Conservation (phyloP, 1,140 invertebrate genomes). For the Zaprionus taronus region DNA sequence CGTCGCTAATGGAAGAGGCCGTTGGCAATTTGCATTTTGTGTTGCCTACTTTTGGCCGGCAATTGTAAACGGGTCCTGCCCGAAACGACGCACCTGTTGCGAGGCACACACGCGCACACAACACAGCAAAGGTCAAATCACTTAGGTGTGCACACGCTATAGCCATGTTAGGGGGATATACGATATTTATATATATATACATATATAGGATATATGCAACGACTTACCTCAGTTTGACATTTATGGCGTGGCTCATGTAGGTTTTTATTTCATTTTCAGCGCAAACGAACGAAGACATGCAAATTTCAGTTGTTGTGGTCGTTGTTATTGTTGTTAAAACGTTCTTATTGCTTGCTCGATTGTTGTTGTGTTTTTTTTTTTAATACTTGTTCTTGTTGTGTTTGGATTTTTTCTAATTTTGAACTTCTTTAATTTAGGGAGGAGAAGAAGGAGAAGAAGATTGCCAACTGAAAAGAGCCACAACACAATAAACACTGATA, state of each 20-base stretch:
- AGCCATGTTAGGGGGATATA: neutral
- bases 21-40: constrained; percentile 23
- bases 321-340: constrained; percentile 11
- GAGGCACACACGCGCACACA: constrained; percentile 24
- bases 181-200: constrained; percentile 18
- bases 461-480: constrained; percentile 8
- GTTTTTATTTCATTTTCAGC: constrained; percentile 78
- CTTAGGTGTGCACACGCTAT: constrained; percentile 38
- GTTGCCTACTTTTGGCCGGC: constrained; percentile 16
- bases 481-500: neutral
- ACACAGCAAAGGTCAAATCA: constrained; percentile 66
- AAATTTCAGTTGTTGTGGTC: constrained; percentile 56
- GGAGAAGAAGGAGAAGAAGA: neutral
- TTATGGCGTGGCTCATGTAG: constrained; percentile 79
- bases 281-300: constrained; percentile 77
- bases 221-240: constrained; percentile 82
- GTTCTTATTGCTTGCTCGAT: constrained; percentile 14
- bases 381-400: neutral
- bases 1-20: constrained; percentile 20
- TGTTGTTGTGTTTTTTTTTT: constrained; percentile 11
- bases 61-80: neutral
- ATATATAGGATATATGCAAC: constrained; percentile 22
- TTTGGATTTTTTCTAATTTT: neutral
- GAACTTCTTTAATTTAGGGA: neutral
- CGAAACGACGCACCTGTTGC: constrained; percentile 67